These are phyloP conservation scores for Stigmatopora nigra DNA, from an alignment of 2,113 vertebrate genomes.

Conservation along the genomic window DNA sequence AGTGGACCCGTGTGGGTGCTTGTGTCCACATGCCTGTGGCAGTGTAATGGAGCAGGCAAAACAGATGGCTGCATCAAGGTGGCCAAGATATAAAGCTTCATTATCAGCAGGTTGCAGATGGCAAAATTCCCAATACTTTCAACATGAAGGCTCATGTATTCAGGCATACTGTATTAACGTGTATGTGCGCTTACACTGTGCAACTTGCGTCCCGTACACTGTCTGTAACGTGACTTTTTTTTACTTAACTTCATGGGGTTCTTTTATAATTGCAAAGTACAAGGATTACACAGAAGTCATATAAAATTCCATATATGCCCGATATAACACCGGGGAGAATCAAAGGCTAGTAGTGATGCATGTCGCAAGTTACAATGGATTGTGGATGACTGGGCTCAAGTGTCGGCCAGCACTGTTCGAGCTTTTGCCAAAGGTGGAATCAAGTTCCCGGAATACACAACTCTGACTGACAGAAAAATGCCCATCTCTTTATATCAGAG, in stretches of 20 bases:
- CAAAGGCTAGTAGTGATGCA: too few relatives aligned
- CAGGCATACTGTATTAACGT: neutral
- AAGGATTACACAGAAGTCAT: neutral
- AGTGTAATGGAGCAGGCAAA: conserved; percentile 24
- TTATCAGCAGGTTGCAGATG: conserved; percentile 67
- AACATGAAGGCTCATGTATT: conserved; percentile 13
- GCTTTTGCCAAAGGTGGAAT: too few relatives aligned
- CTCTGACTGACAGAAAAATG: too few relatives aligned
- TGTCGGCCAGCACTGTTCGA: too few relatives aligned
- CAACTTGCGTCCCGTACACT: neutral
- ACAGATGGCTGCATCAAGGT: conserved; percentile 67
- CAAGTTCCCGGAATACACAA: too few relatives aligned
- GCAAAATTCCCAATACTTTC: conserved; percentile 37
- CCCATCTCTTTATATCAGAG: too few relatives aligned
- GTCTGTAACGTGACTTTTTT: neutral
- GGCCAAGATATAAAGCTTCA: conserved; percentile 59
- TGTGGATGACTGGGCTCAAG: too few relatives aligned
- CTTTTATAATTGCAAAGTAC: neutral
- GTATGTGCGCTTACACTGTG: neutral
- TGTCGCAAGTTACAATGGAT: too few relatives aligned
- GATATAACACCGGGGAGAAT: too few relatives aligned
- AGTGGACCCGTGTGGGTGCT: conserved; percentile 14
- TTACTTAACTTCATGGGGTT: neutral
- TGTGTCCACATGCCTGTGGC: neutral
- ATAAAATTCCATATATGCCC: too few relatives aligned